Conservation (phyloP, 1,140 invertebrate species). For the Scaptomyza montana region DNA sequence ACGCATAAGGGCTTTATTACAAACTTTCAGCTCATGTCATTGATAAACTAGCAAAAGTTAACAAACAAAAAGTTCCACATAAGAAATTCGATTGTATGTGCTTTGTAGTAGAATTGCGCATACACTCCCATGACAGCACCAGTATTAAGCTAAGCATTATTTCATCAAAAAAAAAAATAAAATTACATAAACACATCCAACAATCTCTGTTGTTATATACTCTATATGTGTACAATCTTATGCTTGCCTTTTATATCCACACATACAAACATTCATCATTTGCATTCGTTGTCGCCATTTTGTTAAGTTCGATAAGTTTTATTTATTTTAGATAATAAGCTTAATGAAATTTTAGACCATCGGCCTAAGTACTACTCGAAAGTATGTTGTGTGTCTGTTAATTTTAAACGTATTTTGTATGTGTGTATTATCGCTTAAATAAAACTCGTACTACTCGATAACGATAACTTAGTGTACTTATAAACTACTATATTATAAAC, state of each 20-base stretch:
- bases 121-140: constrained; percentile 50
- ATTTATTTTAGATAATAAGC: constrained; percentile 70
- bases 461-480: constrained; percentile 29
- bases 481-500: constrained; percentile 24
- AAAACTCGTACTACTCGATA: constrained; percentile 37
- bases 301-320: constrained; percentile 66
- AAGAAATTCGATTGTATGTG: constrained; percentile 18
- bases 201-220: constrained; percentile 32
- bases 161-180: neutral
- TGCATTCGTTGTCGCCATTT: constrained; percentile 67
- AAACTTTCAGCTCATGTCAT: constrained; percentile 12
- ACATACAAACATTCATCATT: constrained; percentile 9
- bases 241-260: constrained; percentile 3
- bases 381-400: constrained; percentile 64
- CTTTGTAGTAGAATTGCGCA: constrained; percentile 32
- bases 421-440: constrained; percentile 62
- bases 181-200: neutral
- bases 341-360: constrained; percentile 26
- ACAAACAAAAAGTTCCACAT: constrained; percentile 29
- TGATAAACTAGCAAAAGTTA: constrained; percentile 12
- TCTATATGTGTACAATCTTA: constrained; percentile 19
- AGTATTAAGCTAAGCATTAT: constrained; percentile 56
- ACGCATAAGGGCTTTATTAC: too few species aligned
- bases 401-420: constrained; percentile 42
- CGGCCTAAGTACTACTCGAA: constrained; percentile 41